These are phyloP conservation scores for Melanocharis versteri DNA, from an alignment of 2,113 vertebrate genomes.

Conservation along the genomic window DNA sequence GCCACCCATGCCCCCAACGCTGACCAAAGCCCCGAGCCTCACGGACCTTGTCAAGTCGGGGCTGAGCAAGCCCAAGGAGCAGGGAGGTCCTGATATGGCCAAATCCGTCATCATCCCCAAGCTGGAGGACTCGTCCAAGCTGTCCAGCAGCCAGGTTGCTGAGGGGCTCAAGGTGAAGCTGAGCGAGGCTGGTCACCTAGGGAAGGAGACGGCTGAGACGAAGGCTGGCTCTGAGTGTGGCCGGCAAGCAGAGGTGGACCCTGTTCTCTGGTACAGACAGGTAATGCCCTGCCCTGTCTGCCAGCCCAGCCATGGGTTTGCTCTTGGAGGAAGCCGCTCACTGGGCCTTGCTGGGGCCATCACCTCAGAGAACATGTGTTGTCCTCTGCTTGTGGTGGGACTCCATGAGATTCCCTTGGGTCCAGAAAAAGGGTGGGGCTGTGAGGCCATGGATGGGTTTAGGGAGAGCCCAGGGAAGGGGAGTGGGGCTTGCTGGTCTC, in stretches of 20 bases:
- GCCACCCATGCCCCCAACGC: slow-evolving; percentile 83
- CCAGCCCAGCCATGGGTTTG: not conserved
- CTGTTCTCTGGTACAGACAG: slow-evolving; percentile 97
- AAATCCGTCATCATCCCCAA: slow-evolving; percentile 92
- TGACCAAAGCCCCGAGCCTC: slow-evolving; percentile 91
- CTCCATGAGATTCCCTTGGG: not conserved
- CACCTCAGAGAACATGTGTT: accelerated
- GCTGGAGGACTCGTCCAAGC: slow-evolving; percentile 85
- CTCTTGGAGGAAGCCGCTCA: not conserved
- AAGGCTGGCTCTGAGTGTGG: slow-evolving; percentile 84
- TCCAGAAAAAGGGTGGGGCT: not conserved
- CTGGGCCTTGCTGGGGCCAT: not conserved
- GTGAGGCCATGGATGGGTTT: not conserved
- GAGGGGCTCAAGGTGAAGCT: slow-evolving; percentile 95
- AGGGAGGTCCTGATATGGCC: slow-evolving; percentile 78
- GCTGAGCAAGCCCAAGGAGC: slow-evolving; percentile 85
- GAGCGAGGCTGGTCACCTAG: slow-evolving; percentile 82
- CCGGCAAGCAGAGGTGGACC: slow-evolving; percentile 87
- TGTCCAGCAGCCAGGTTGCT: slow-evolving; percentile 77
- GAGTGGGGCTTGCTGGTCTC: not conserved
- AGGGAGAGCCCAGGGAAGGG: accelerated
- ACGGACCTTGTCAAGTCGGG: slow-evolving; percentile 87
- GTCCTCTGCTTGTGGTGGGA: not conserved
- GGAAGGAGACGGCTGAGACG: slow-evolving; percentile 82
- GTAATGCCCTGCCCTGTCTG: slow-evolving; percentile 66